Conservation (phyloP, 2,113 vertebrate genomes). For the Neopipo cinnamomea region DNA sequence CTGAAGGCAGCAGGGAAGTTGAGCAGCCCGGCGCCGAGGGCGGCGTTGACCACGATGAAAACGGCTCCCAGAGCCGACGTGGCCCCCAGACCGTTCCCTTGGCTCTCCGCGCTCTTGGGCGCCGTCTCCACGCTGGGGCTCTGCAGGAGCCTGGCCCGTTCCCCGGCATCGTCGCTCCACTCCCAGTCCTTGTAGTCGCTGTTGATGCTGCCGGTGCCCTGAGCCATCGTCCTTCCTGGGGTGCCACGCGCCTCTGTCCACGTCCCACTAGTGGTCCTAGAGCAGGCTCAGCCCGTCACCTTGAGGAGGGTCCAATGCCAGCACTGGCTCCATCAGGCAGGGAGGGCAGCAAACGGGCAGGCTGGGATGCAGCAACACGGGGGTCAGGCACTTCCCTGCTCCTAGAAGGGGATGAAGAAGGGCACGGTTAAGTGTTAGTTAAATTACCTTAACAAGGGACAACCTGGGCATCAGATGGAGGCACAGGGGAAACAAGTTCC, state of each 20-base stretch:
- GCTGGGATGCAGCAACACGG: accelerated
- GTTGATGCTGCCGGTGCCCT: constrained; percentile 81
- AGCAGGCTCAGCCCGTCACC: accelerated
- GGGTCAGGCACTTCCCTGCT: background rate
- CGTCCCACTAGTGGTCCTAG: background rate
- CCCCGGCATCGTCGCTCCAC: constrained; percentile 80
- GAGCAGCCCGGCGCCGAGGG: constrained; percentile 91
- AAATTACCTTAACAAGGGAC: background rate
- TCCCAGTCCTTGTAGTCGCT: constrained; percentile 82
- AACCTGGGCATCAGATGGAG: accelerated
- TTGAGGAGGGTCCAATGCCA: background rate
- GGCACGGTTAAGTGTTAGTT: background rate
- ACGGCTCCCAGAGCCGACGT: constrained; percentile 82
- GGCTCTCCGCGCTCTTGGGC: constrained; percentile 33
- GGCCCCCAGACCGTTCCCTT: constrained; percentile 25
- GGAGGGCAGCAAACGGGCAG: background rate
- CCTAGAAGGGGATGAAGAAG: background rate
- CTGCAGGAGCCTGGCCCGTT: constrained; percentile 88
- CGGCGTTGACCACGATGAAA: constrained; percentile 97
- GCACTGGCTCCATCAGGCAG: background rate
- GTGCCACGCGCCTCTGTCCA: background rate
- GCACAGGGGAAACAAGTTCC: background rate
- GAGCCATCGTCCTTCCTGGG: constrained; percentile 54
- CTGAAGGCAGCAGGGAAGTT: constrained; percentile 96
- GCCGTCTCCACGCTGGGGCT: constrained; percentile 85